A percentile compares a stretch with the other conserved stretches of the same genome.
phyloP scores from a whole-genome alignment of 2,888 invertebrate genomes.

The Amphipoea lucens region DNA sequence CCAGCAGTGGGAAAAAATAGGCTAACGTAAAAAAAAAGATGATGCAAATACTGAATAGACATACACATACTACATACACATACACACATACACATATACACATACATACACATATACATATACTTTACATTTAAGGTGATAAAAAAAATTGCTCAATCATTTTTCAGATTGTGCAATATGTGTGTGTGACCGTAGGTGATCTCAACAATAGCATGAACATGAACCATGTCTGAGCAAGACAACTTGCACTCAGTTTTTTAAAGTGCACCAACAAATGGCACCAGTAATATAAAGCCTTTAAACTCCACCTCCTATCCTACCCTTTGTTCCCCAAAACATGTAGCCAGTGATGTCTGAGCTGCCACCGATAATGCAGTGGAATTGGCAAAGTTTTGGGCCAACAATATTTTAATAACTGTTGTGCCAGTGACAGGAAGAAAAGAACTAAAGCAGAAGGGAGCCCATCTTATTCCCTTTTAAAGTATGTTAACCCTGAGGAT shows the following conservation, averaged over 20 bases:
- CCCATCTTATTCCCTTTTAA: background rate
- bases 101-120: too few relatives aligned
- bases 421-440: background rate
- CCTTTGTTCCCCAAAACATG: background rate
- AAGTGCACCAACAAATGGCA: background rate
- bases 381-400: background rate
- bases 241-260: background rate
- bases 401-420: background rate
- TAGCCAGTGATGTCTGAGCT: background rate
- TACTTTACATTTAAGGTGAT: background rate
- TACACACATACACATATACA: too few relatives aligned
- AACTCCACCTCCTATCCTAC: too few relatives aligned
- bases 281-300: background rate
- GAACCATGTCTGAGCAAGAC: background rate
- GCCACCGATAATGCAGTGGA: background rate
- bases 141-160: constrained; percentile 23
- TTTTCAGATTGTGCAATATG: constrained; percentile 21
- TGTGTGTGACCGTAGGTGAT: background rate
- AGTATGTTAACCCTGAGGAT: background rate
- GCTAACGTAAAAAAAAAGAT: too few relatives aligned
- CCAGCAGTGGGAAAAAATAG: too few relatives aligned
- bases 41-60: background rate
- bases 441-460: background rate
- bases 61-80: too few relatives aligned
- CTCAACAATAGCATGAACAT: background rate